Evolutionary conservation across 2,888 invertebrate species (phyloP).

Genomic region (Willowsia nigromaculata): DNA sequence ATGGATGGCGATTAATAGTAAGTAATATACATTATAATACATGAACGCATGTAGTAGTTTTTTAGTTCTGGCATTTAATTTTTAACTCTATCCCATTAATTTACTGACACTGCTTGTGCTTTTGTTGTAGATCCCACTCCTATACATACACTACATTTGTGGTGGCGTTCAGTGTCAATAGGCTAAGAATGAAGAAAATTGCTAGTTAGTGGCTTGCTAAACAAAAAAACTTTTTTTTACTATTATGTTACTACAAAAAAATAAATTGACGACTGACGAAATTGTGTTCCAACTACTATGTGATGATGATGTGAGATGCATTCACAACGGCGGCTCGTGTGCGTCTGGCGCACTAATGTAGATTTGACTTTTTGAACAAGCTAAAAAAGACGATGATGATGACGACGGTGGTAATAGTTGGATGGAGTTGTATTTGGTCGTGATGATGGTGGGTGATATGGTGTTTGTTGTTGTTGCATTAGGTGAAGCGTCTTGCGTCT

Average conservation of each 20-base stretch:
- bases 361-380: conserved; percentile 56
- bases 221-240: neutral
- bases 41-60: neutral
- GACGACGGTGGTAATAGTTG: conserved; percentile 30
- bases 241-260: neutral
- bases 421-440: neutral
- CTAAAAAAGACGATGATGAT: conserved; percentile 43
- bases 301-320: conserved; percentile 57
- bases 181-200: neutral
- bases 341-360: conserved; percentile 62
- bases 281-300: neutral
- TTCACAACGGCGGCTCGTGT: conserved; percentile 69
- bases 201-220: neutral
- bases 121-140: neutral
- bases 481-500: conserved; percentile 47
- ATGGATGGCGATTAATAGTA: neutral
- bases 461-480: conserved; percentile 52
- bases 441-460: neutral
- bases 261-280: conserved; percentile 12
- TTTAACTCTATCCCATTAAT: neutral
- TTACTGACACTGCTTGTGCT: neutral
- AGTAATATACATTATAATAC: neutral
- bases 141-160: neutral
- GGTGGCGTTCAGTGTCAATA: neutral
- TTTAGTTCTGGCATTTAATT: neutral